phyloP scores from a whole-genome alignment of 2,113 vertebrate species.

The Aythya baeri region DNA sequence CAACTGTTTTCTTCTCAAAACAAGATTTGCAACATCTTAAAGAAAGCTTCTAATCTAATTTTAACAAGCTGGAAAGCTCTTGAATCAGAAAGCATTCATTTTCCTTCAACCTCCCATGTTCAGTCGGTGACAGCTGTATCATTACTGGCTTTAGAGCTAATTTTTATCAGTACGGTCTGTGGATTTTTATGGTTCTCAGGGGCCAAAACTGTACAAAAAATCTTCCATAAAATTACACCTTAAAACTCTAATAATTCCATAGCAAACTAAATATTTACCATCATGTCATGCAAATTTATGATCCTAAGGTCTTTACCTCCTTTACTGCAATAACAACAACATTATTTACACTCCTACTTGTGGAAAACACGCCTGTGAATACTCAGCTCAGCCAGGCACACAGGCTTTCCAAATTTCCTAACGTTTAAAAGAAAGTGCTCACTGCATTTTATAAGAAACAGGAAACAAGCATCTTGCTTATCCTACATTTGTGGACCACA shows the following conservation, averaged over 20 bases:
- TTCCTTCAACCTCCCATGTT: background rate
- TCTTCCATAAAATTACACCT: background rate
- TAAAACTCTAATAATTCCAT: background rate
- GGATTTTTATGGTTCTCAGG: background rate
- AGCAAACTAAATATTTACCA: background rate
- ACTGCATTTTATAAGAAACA: constrained; percentile 41
- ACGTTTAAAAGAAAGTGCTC: constrained; percentile 44
- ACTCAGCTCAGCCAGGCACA: background rate
- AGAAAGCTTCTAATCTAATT: constrained; percentile 22
- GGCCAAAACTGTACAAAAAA: background rate
- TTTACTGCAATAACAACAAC: background rate
- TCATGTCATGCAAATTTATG: background rate
- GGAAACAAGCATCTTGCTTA: background rate
- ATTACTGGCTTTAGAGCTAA: background rate
- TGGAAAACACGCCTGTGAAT: constrained; percentile 7
- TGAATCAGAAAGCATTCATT: background rate
- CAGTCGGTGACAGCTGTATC: background rate
- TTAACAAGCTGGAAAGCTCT: constrained; percentile 28
- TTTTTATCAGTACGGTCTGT: background rate
- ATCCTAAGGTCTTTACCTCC: constrained; percentile 8
- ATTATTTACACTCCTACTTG: constrained; percentile 26
- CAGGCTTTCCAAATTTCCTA: background rate
- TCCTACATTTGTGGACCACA: background rate
- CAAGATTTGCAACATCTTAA: constrained; percentile 1
- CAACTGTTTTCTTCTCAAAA: constrained; percentile 5